Evolutionary conservation across 2,113 vertebrate species (phyloP).

Genomic region (Mormyrus iriodes): DNA sequence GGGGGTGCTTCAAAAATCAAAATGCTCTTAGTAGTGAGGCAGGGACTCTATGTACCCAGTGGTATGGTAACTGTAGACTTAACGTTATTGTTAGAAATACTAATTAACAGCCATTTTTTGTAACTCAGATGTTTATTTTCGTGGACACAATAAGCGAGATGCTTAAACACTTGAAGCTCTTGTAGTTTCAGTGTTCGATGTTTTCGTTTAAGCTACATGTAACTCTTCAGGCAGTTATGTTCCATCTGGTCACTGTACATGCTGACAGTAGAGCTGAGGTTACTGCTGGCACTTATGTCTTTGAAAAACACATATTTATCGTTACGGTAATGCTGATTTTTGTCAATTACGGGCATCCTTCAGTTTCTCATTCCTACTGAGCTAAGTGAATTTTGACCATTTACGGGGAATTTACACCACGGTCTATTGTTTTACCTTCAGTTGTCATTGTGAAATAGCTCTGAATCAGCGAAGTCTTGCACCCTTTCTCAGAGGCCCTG

Average conservation of each 20-base stretch:
- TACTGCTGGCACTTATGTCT: background rate
- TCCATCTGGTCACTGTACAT: background rate
- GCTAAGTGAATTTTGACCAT: background rate
- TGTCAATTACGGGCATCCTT: background rate
- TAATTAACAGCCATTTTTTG: background rate
- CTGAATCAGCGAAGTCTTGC: background rate
- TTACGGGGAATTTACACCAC: background rate
- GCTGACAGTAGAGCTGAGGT: background rate
- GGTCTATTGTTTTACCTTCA: background rate
- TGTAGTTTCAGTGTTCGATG: background rate
- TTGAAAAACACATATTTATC: background rate
- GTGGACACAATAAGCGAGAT: background rate
- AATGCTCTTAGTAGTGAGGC: background rate
- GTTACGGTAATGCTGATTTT: background rate
- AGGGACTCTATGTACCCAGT: background rate
- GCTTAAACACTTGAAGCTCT: background rate
- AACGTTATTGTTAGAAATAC: background rate
- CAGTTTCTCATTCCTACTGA: background rate
- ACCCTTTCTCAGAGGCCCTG: background rate
- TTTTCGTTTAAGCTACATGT: background rate
- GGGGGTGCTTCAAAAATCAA: background rate
- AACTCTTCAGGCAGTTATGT: background rate
- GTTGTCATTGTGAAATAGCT: background rate
- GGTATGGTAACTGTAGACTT: background rate
- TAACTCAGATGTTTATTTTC: background rate